Conservation (phyloP, 2,888 invertebrate species). For the Cheiracanthium punctorium region DNA sequence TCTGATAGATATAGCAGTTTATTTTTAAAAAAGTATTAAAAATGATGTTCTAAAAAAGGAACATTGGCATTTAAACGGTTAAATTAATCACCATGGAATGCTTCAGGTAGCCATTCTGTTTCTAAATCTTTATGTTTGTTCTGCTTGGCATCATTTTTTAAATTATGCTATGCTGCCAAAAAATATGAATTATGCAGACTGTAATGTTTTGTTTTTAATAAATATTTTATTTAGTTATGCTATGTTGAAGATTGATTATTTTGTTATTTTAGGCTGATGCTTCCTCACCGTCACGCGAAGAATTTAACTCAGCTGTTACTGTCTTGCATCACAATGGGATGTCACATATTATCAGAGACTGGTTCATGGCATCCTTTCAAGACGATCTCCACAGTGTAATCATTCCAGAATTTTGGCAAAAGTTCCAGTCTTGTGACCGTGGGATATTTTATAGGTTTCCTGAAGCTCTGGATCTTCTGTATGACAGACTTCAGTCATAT, state of each 20-base stretch:
- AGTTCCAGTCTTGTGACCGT: constrained; percentile 22
- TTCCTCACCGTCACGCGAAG: background rate
- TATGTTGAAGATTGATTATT: background rate
- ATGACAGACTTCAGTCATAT: constrained; percentile 39
- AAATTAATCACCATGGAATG: too few species aligned
- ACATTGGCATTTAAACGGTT: too few species aligned
- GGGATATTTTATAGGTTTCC: constrained; percentile 49
- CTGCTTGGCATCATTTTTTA: too few species aligned
- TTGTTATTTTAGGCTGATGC: background rate
- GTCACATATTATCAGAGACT: constrained; percentile 54
- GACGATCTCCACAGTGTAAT: constrained; percentile 51
- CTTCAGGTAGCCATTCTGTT: too few species aligned
- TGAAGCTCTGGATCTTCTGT: constrained; percentile 50
- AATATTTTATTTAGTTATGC: background rate
- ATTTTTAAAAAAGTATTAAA: too few species aligned
- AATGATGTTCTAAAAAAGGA: too few species aligned
- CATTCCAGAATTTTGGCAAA: constrained; percentile 64
- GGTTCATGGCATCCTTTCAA: constrained; percentile 52
- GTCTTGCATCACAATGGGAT: constrained; percentile 59
- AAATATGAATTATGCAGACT: background rate
- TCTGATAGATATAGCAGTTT: too few species aligned
- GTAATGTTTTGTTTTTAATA: background rate
- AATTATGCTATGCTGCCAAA: background rate
- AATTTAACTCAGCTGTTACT: constrained; percentile 39
- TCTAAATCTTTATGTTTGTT: too few species aligned